phyloP scores from a whole-genome alignment of 92 coral and sea anemone genomes.

The Umimayanthus chanpuru region DNA sequence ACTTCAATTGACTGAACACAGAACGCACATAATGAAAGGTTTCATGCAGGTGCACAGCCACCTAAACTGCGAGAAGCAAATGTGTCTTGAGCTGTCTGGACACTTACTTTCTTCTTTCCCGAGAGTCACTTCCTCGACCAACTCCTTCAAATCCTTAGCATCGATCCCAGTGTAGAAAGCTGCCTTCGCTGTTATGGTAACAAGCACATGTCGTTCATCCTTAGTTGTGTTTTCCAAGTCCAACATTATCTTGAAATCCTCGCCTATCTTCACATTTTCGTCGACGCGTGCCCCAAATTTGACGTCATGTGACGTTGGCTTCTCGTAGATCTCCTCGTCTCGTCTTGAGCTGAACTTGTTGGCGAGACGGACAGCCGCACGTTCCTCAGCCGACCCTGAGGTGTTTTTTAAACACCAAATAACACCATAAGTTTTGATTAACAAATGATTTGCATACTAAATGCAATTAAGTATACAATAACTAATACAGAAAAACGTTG shows the following conservation, averaged over 20 bases:
- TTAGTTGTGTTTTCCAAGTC: slow-evolving; percentile 50
- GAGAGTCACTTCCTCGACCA: slow-evolving; percentile 38
- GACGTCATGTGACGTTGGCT: slow-evolving; percentile 56
- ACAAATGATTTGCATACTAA: too few relatives aligned
- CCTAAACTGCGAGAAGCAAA: too few relatives aligned
- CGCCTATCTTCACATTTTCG: slow-evolving; percentile 66
- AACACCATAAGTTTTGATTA: background rate
- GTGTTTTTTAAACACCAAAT: background rate
- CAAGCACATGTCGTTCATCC: slow-evolving; percentile 44
- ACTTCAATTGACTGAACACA: too few relatives aligned
- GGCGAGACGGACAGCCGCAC: slow-evolving; percentile 59
- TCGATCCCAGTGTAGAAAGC: slow-evolving; percentile 79
- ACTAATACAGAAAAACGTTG: background rate
- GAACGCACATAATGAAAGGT: too few relatives aligned
- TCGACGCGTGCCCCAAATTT: slow-evolving; percentile 46
- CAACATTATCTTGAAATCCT: slow-evolving; percentile 59
- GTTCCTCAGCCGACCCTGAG: slow-evolving; percentile 62
- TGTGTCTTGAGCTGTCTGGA: too few relatives aligned
- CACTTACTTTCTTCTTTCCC: slow-evolving; percentile 41
- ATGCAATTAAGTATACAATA: too few relatives aligned
- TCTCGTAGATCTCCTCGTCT: slow-evolving; percentile 53
- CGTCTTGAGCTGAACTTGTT: slow-evolving; percentile 57
- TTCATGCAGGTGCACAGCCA: too few relatives aligned
- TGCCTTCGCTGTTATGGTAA: slow-evolving; percentile 59
- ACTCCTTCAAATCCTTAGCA: slow-evolving; percentile 47